Base-by-base conservation (phyloP, 2,888 invertebrate species). In the Stenchaetothrips biformis region DNA sequence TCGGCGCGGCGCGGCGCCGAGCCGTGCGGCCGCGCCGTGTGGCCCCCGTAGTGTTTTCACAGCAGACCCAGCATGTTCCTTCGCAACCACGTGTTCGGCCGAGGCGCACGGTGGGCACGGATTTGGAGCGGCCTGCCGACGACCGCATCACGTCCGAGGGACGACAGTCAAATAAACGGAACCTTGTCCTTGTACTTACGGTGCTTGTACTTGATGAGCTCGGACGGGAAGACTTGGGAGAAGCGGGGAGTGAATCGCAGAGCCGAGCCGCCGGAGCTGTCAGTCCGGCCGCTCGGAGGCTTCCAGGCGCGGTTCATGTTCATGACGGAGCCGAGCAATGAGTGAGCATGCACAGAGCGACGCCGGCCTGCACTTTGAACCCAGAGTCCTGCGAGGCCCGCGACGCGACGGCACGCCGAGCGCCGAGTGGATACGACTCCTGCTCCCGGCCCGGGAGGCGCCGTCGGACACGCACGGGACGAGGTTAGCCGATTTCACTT, bases 41-140 rank as follows among this genome's bases (percentile, higher is more conserved):
- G 25, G 67, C 21, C 67, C 67, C 67, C 67, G 67, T 74, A 7
- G 67, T 74, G 67, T 74, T 74, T 74, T 74, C 67, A 74, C 67
- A 74, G 67, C 67, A 21, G 67, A 74, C 18, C 13, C 13, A 18
- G 16, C 53, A 53, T 11, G 53, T 53, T 18, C 53, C 53, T 53
- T 53, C 18, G 53, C 53, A 53, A 53, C 53, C 53, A 53, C 53
- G 53, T 53, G 53, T 37, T 37, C 37, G 37, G 37, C 37, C 37
- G 4, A 37, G 37, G 37, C 53, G 18, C 53, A 4, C 11, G 13
- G 6, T 53, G 53, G 53, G 1, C 53, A 53, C 37, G 37, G 53
- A 0, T 13, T 6, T 13, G 53, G 67, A 21, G 11, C 25, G 67
- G 25, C 21, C 21, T 9, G 67, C 7, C 67, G 21, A 21, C 11